Evolutionary conservation across 2,797 vertebrate genomes (phyloP).

Genomic region (Phataginus tricuspis): DNA sequence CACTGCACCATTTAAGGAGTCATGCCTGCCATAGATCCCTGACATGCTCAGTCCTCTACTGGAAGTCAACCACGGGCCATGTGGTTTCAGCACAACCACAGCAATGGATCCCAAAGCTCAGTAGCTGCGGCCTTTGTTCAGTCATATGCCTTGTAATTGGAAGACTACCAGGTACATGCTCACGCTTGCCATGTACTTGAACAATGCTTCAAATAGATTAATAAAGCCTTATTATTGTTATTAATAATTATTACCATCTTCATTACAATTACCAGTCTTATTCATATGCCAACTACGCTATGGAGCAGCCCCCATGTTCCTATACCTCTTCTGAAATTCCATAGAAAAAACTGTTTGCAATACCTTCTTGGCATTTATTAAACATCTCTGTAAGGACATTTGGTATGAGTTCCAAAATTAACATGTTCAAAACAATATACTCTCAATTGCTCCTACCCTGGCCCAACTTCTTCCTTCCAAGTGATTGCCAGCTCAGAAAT

Average conservation of each 20-base stretch:
- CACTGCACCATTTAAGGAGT: background rate
- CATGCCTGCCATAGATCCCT: background rate
- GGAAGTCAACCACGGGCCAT: no score
- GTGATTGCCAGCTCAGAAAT: background rate
- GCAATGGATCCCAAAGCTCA: background rate
- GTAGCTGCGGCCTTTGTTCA: no score
- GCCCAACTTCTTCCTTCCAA: background rate
- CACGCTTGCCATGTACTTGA: background rate
- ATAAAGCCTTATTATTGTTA: background rate
- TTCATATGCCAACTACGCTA: background rate
- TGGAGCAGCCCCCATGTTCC: rapidly evolving
- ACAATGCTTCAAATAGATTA: background rate
- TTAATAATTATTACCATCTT: background rate
- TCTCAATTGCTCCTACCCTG: background rate
- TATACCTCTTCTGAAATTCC: background rate
- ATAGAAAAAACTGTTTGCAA: background rate
- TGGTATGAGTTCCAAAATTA: background rate
- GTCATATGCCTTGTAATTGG: background rate
- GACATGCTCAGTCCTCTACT: background rate
- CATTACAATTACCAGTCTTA: background rate
- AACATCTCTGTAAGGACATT: background rate
- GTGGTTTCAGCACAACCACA: no score
- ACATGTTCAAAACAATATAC: background rate
- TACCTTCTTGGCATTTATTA: background rate
- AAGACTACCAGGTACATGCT: background rate